Conservation (phyloP, 2,888 invertebrate species). For the Priapulus caudatus region DNA sequence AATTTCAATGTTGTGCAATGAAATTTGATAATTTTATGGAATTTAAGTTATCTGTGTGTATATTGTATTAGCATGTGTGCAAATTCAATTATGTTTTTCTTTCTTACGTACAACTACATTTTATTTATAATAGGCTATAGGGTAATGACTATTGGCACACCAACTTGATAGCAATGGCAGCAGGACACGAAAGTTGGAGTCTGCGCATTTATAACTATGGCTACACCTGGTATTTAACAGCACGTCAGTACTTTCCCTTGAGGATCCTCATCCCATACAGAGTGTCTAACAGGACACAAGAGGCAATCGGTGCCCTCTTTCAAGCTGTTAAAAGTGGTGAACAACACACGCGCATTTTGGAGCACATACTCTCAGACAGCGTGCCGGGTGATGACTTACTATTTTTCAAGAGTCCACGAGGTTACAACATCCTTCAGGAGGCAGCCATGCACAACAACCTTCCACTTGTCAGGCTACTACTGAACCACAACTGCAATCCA, state of each 20-base stretch:
- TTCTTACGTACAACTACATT: too few relatives aligned
- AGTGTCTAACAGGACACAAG: neutral
- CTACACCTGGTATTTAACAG: too few relatives aligned
- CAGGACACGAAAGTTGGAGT: too few relatives aligned
- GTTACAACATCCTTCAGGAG: conserved; percentile 57
- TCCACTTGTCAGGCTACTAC: conserved; percentile 54
- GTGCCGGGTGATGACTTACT: conserved; percentile 54
- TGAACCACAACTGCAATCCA: conserved; percentile 51
- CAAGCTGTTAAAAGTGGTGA: neutral
- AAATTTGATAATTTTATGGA: too few relatives aligned
- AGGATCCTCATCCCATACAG: neutral
- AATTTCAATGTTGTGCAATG: too few relatives aligned
- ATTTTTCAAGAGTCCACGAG: conserved; percentile 54
- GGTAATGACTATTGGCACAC: too few relatives aligned
- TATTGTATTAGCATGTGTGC: too few relatives aligned
- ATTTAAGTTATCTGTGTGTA: too few relatives aligned
- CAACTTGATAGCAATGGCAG: too few relatives aligned
- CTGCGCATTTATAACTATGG: too few relatives aligned
- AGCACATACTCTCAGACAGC: neutral
- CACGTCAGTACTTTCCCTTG: neutral
- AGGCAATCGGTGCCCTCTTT: neutral
- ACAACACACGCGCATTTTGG: neutral
- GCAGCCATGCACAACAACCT: conserved; percentile 58
- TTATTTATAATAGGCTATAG: too few relatives aligned
- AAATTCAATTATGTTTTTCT: too few relatives aligned